These are phyloP conservation scores for Ciona savignyi DNA, from an alignment of 23 tunicate species.

Conservation along the genomic window DNA sequence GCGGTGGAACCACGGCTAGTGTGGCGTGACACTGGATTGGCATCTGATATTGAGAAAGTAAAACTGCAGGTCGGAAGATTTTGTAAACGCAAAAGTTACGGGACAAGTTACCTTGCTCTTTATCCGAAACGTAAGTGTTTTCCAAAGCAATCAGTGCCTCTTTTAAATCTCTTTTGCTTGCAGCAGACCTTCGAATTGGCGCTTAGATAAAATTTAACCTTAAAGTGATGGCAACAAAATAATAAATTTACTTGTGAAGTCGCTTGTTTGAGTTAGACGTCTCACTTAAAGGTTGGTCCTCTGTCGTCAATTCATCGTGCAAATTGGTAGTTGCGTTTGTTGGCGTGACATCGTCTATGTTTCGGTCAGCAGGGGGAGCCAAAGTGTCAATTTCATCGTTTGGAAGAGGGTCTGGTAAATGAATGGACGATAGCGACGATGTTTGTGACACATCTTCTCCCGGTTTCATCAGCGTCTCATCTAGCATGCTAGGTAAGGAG, in stretches of 20 bases:
- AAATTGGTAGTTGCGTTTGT: not conserved
- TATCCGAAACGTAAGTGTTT: conserved; percentile 1
- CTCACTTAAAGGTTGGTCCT: not conserved
- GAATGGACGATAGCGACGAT: conserved; percentile 56
- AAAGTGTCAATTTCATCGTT: not conserved
- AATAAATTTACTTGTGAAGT: not conserved
- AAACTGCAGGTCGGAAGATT: too few relatives aligned
- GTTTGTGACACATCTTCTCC: conserved; percentile 24
- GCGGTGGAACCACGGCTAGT: conserved; percentile 44
- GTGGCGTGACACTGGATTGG: not conserved
- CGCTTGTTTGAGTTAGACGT: not conserved
- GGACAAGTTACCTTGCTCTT: not conserved
- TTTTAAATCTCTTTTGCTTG: conserved; percentile 22
- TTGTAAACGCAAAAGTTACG: too few relatives aligned
- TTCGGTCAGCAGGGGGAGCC: not conserved
- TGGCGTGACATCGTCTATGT: not conserved
- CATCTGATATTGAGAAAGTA: conserved; percentile 34
- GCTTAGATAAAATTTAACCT: too few relatives aligned
- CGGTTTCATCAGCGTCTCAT: conserved; percentile 60
- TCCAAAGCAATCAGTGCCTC: conserved; percentile 24
- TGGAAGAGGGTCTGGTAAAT: conserved; percentile 18
- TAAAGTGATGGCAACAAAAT: not conserved
- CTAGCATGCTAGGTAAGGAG: conserved; percentile 33
- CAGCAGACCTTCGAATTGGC: conserved; percentile 20
- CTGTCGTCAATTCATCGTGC: not conserved